Base-by-base conservation (phyloP, 2,888 invertebrate species). In the Folsomia manolachei region DNA sequence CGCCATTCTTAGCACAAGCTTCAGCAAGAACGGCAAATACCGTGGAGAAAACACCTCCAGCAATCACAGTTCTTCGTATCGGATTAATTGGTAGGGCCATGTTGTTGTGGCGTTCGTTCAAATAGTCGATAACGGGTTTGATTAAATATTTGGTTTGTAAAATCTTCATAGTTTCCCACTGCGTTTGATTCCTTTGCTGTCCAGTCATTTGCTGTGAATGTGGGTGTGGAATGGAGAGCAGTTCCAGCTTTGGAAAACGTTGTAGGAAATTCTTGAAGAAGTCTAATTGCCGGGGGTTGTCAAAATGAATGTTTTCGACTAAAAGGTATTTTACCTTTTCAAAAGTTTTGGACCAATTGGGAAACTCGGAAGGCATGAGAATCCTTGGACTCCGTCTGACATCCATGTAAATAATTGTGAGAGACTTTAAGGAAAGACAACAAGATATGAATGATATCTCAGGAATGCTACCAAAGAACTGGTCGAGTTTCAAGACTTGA, bases 391-490 rank as follows among this genome's bases (percentile, higher is more conserved):
- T 19, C 19, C 53, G 19, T 4, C 23, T 51, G 21, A 66, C 66
- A 66, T 66, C 66, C 66, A 66, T n/a, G 19, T 66, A 23, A 21
- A 66, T 21, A 24, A 66, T 66, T 21, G 53, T 24, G 2, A 66
- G 53, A 18, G 66, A 66, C 25, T 66, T 66, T 66, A 66, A 23
- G 2, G 52, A 66, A 11, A 27, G 7, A 23, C 66, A 66, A 24
- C 66, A 66, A 7, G 66, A 66, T 21, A 66, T 66, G 25, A 66
- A 66, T 19, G 66, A 66, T 2, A 66, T 66, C 23, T 66, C 66
- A 2, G 66, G 52, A 21, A 66, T 52, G 11, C 23, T n/a, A 19
- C 66, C 66, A 24, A 52, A 66, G 23, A 66, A 66, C 19, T 66
- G 39, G 66, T 66, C 52, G 9, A 66, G 51, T 27, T 66, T 66